Percentiles rank a stretch among this genome's conserved stretches.
phyloP scores from a whole-genome alignment of 2,113 vertebrate species.

The Actinemys pallida region DNA sequence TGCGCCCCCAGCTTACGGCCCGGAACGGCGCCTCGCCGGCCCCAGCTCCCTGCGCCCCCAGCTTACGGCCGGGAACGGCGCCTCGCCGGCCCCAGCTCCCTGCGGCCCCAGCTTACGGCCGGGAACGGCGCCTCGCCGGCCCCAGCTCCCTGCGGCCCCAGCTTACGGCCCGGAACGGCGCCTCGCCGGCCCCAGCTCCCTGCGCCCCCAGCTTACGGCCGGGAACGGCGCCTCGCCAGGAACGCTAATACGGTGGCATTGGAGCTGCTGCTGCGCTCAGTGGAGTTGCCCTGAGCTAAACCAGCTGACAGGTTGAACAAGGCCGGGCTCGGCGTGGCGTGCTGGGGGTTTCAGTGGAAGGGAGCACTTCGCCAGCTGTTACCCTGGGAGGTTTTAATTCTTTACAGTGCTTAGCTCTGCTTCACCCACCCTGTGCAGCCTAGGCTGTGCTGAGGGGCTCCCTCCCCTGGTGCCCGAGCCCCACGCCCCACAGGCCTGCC shows the following conservation, averaged over 20 bases:
- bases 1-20: too few relatives aligned
- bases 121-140: neutral
- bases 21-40: too few relatives aligned
- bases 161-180: neutral
- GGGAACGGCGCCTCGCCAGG: constrained; percentile 3
- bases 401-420: neutral
- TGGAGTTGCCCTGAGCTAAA: constrained; percentile 52
- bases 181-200: neutral
- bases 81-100: too few relatives aligned
- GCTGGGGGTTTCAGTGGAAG: neutral
- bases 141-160: neutral
- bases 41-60: too few relatives aligned
- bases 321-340: neutral
- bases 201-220: too few relatives aligned
- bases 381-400: neutral
- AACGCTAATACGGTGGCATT: constrained; percentile 55
- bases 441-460: neutral
- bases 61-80: too few relatives aligned
- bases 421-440: neutral
- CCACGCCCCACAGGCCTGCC: too few relatives aligned
- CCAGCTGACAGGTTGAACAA: constrained; percentile 28
- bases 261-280: constrained; percentile 35
- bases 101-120: too few relatives aligned
- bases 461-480: too few relatives aligned
- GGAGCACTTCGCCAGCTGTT: neutral